A percentile compares a stretch with the other conserved stretches of the same genome.
phyloP scores from a whole-genome alignment of 2,888 invertebrate genomes.

The Amphipoea lucens region DNA sequence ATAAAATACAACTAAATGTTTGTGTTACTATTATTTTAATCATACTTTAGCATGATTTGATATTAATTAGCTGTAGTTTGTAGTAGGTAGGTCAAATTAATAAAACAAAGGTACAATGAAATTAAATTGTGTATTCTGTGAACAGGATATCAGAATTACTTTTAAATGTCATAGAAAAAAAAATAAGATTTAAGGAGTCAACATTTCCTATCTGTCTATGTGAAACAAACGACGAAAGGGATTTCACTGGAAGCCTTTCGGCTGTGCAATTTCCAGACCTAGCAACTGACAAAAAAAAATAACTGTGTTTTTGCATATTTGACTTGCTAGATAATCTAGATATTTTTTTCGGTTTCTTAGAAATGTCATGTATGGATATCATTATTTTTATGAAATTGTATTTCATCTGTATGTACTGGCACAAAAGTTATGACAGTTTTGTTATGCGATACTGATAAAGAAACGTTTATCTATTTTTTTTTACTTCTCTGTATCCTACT shows the following conservation, averaged over 20 bases:
- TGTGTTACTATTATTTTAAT: conserved; percentile 29
- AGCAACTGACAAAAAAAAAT: too few species aligned
- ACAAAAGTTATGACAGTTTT: neutral
- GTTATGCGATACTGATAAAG: neutral
- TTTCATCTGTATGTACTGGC: too few species aligned
- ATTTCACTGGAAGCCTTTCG: neutral
- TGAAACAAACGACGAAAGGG: neutral
- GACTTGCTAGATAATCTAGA: too few species aligned
- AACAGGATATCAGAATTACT: neutral
- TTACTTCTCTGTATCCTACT: neutral
- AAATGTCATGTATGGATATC: too few species aligned
- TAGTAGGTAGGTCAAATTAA: neutral
- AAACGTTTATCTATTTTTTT: neutral
- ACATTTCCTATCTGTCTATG: neutral
- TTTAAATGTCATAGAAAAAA: neutral
- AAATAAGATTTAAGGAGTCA: neutral
- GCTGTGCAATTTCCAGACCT: too few species aligned
- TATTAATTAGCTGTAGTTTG: neutral
- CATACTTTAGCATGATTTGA: neutral
- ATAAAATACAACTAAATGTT: conserved; percentile 56
- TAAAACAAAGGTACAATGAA: neutral
- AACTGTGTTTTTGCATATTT: too few species aligned
- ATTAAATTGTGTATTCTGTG: neutral
- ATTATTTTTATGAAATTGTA: neutral
- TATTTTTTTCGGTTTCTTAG: too few species aligned